phyloP scores from a whole-genome alignment of 2,113 vertebrate genomes.

The Gasterosteus aculeatus region DNA sequence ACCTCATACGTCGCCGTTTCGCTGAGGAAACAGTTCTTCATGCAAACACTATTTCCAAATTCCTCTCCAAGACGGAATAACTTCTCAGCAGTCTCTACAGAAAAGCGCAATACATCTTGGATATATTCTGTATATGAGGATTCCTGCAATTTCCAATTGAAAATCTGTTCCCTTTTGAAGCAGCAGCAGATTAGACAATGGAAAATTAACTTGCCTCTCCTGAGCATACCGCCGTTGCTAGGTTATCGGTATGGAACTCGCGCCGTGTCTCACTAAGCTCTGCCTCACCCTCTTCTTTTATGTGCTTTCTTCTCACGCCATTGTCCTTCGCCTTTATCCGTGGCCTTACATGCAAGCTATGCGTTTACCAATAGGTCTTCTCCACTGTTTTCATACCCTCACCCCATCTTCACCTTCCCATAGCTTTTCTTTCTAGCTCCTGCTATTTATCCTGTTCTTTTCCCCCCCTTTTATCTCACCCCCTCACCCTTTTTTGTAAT shows the following conservation, averaged over 20 bases:
- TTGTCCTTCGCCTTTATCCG: not conserved
- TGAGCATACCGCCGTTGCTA: slow-evolving; percentile 12
- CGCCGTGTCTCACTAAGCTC: slow-evolving; percentile 21
- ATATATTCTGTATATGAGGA: not conserved
- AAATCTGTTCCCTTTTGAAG: slow-evolving; percentile 21
- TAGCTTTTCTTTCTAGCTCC: slow-evolving; percentile 7
- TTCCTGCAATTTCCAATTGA: slow-evolving; percentile 28
- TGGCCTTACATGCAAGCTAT: not conserved
- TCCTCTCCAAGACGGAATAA: not conserved
- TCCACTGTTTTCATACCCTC: not conserved
- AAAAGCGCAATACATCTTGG: not conserved
- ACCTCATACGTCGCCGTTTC: not conserved
- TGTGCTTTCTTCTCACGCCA: not conserved
- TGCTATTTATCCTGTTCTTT: slow-evolving; percentile 8
- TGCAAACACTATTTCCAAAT: not conserved
- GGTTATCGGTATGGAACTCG: slow-evolving; percentile 11
- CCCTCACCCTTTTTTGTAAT: slow-evolving; percentile 41
- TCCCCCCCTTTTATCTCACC: slow-evolving; percentile 12
- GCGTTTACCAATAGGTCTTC: slow-evolving; percentile 13
- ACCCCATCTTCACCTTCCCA: not conserved
- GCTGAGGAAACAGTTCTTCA: not conserved
- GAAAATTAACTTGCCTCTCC: slow-evolving; percentile 42
- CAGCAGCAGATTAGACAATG: slow-evolving; percentile 41
- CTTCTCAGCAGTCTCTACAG: not conserved
- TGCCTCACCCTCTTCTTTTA: not conserved